Conservation (phyloP, 1,140 invertebrate genomes). For the Panagrolaimus sp. region DNA sequence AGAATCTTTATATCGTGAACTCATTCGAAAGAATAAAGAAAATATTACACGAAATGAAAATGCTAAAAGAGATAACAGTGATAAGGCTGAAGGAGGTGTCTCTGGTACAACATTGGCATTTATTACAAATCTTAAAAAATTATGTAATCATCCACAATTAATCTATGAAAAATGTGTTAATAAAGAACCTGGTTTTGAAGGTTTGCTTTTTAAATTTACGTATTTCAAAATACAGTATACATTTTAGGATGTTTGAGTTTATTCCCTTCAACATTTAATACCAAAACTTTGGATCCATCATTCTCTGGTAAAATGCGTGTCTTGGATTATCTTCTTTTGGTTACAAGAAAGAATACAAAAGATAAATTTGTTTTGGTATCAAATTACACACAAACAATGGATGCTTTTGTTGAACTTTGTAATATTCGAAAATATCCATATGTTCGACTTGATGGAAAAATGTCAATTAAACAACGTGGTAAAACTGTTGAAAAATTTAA, state of each 20-base stretch:
- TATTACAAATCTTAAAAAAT: constrained; percentile 90
- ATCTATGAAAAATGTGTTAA: constrained; percentile 81
- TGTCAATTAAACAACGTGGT: constrained; percentile 94
- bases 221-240: no score
- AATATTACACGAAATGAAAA: constrained; percentile 62
- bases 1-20: constrained; percentile 69
- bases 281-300: constrained; percentile 62
- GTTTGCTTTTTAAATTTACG: constrained; percentile 20
- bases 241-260: constrained; percentile 60
- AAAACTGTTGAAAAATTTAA: constrained; percentile 96
- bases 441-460: constrained; percentile 89
- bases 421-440: constrained; percentile 65
- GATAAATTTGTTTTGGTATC: constrained; percentile 98
- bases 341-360: constrained; percentile 77
- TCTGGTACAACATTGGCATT: constrained; percentile 76
- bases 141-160: constrained; percentile 95
- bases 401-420: constrained; percentile 79
- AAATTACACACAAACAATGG: constrained; percentile 97
- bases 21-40: constrained; percentile 79
- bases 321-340: constrained; percentile 83
- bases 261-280: constrained; percentile 71
- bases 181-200: constrained; percentile 76
- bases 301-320: constrained; percentile 82
- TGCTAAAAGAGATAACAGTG: no score
- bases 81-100: constrained; percentile 60